Evolutionary conservation across 2,888 invertebrate species (phyloP).

Genomic region (Drosophila flavopinicola): DNA sequence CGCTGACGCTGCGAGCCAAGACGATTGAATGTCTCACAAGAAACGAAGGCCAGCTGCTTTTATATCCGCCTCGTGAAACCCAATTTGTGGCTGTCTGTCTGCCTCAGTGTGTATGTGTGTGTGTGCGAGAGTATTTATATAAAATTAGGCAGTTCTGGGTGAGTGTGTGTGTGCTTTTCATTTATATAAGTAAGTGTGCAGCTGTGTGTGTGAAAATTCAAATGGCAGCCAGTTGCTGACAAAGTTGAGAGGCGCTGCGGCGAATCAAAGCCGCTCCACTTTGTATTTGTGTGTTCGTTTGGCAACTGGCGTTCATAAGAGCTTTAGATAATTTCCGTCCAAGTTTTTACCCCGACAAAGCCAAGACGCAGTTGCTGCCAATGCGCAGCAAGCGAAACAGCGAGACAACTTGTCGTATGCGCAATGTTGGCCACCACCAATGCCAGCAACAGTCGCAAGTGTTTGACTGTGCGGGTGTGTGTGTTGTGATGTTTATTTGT

Average conservation of each 20-base stretch:
- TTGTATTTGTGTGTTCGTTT: slow-evolving; percentile 18
- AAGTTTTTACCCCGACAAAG: slow-evolving; percentile 69
- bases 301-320: slow-evolving; percentile 32
- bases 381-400: slow-evolving; percentile 63
- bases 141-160: slow-evolving; percentile 36
- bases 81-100: slow-evolving; percentile 31
- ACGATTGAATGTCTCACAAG: slow-evolving; percentile 83
- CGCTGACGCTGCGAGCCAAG: slow-evolving; percentile 65
- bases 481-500: slow-evolving; percentile 28
- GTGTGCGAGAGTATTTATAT: slow-evolving; percentile 41
- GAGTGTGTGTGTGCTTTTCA: slow-evolving; percentile 33
- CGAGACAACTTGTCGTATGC: slow-evolving; percentile 70
- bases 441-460: slow-evolving; percentile 67
- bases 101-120: slow-evolving; percentile 15
- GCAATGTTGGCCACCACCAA: slow-evolving; percentile 67
- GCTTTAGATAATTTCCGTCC: slow-evolving; percentile 70
- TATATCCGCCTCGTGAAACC: slow-evolving; percentile 71
- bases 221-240: slow-evolving; percentile 62
- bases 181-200: slow-evolving; percentile 61
- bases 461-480: slow-evolving; percentile 10
- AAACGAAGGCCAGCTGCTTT: slow-evolving; percentile 81
- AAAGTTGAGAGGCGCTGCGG: slow-evolving; percentile 68
- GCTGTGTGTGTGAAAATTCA: slow-evolving; percentile 17
- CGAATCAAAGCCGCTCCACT: slow-evolving; percentile 63
- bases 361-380: slow-evolving; percentile 61